Evolutionary conservation across 1,140 invertebrate genomes (phyloP).

Genomic region (Polypedilum pembai): DNA sequence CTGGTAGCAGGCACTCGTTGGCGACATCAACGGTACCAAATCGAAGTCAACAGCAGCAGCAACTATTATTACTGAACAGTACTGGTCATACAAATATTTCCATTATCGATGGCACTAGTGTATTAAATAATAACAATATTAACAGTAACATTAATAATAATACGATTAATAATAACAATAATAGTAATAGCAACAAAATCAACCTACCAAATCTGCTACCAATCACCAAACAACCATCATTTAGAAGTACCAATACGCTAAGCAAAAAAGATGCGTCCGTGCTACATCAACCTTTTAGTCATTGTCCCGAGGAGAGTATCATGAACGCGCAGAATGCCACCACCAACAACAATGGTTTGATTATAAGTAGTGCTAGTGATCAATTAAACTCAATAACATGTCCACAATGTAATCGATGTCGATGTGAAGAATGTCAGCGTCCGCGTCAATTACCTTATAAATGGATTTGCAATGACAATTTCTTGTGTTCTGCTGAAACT

Average conservation of each 20-base stretch:
- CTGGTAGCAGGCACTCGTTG: background rate
- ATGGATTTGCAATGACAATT: conserved; percentile 82
- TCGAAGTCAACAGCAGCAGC: conserved; percentile 33
- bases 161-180: conserved; percentile 34
- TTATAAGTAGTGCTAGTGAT: conserved; percentile 28
- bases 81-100: conserved; percentile 30
- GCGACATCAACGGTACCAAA: conserved; percentile 25
- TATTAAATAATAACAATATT: conserved; percentile 34
- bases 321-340: background rate
- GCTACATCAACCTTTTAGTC: conserved; percentile 23
- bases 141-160: conserved; percentile 31
- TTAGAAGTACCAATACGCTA: conserved; percentile 25
- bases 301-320: background rate
- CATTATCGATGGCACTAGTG: conserved; percentile 32
- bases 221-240: conserved; percentile 50
- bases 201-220: conserved; percentile 32
- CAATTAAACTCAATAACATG: conserved; percentile 64
- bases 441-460: conserved; percentile 72
- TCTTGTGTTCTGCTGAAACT: conserved; percentile 76
- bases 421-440: conserved; percentile 77
- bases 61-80: too few relatives aligned
- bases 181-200: conserved; percentile 31
- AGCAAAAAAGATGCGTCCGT: conserved; percentile 20
- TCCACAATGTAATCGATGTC: conserved; percentile 73
- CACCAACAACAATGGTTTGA: conserved; percentile 23